Base-by-base conservation (phyloP, 2,888 invertebrate genomes). In the Euplagia quadripunctaria region DNA sequence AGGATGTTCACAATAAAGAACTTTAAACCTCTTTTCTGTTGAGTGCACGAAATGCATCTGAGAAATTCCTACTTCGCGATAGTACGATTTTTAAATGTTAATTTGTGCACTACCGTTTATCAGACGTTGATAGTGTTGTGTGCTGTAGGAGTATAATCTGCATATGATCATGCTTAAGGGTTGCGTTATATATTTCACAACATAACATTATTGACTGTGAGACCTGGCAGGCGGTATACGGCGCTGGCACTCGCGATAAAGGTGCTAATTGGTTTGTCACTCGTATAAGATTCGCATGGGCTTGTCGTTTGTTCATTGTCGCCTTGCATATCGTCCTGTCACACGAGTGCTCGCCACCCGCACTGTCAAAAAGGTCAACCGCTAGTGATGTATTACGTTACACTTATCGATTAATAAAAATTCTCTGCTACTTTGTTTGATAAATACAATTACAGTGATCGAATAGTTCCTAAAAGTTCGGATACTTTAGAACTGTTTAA, bases 241-340 rank as follows among this genome's bases (percentile, higher is more conserved):
- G 49, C 55, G 73, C 67, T 65, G 70, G 69, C 68, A 79, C 82
- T 82, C 79, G 80, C 82, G 81, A 82, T 84, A 75, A 81, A 88
- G 76, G 85, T 84, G 87, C 80, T 87, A 89, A 88, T 87, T 82
- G 86, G 84, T 77, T 86, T 86, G 88, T 88, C 84, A 85, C 78
- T 74, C 81, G 84, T 78, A 73, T 77, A 81, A 82, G 80, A 87
- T 87, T 87, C 87, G 85, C 87, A 87, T 87, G 82, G 9, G 31
- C 43, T 68, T 55, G 55, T 20, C n/a, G 20, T 41, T 43, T 14
- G n/a, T 68, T 68, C 55, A 55, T 68, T 42, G 78, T 78, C 81
- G 76, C 70, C 79, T 84, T 80, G 81, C 79, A 83, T 75, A 77
- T 81, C 80, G 76, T 76, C 78, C 75, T 79, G 79, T 81, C 79